Conservation (phyloP, 1,140 invertebrate species). For the Schlechtendalia chinensis region DNA sequence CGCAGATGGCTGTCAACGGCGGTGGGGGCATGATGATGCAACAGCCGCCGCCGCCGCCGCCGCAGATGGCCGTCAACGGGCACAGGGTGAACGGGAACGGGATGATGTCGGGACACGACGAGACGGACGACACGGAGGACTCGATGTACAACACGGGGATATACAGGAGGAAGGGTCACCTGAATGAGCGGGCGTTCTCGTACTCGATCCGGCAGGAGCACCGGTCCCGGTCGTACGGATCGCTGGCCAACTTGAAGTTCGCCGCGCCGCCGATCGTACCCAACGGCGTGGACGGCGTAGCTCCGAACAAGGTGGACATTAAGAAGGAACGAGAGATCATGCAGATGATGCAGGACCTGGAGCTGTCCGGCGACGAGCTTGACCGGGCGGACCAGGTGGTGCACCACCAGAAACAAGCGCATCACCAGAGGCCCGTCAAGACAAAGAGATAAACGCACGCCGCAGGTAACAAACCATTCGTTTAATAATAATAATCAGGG, state of each 20-base stretch:
- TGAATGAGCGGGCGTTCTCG: conserved; percentile 90
- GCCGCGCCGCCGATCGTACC: conserved; percentile 62
- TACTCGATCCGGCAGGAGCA: conserved; percentile 92
- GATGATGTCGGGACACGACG: conserved; percentile 39
- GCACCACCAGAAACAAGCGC: conserved; percentile 58
- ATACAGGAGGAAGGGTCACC: conserved; percentile 84
- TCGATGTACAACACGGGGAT: conserved; percentile 82
- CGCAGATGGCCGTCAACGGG: conserved; percentile 52
- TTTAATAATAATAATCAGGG: too few relatives aligned
- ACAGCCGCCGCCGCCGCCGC: conserved; percentile 56
- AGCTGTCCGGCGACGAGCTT: conserved; percentile 74
- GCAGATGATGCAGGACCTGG: conserved; percentile 83
- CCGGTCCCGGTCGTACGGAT: conserved; percentile 83
- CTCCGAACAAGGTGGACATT: conserved; percentile 61
- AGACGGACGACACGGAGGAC: conserved; percentile 58
- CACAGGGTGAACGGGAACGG: conserved; percentile 52
- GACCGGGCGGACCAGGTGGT: conserved; percentile 58
- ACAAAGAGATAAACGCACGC: conserved; percentile 3
- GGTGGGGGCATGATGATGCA: conserved; percentile 33
- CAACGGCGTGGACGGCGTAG: conserved; percentile 52
- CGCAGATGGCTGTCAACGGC: conserved; percentile 56
- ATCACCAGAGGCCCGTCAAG: conserved; percentile 54
- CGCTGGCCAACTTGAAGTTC: conserved; percentile 81
- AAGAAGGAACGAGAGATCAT: conserved; percentile 89
- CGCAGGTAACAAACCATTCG: conserved; percentile 10